phyloP scores from a whole-genome alignment of 1,140 invertebrate genomes.

The Aporrectodea caliginosa region DNA sequence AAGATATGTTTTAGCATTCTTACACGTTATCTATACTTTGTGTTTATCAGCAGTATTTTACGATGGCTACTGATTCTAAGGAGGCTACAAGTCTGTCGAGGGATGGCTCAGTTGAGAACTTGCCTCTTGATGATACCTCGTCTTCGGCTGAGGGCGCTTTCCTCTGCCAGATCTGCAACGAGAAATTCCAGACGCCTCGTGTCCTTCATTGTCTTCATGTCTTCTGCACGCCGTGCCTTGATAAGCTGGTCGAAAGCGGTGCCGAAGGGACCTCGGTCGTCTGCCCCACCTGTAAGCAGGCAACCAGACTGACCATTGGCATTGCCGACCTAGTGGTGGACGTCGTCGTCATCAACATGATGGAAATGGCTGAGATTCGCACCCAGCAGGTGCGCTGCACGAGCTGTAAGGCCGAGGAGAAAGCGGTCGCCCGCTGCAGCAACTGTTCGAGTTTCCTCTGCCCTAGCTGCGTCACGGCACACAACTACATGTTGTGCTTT shows the following conservation, averaged over 20 bases:
- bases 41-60: no score
- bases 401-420: slow-evolving; percentile 81
- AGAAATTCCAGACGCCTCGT: slow-evolving; percentile 71
- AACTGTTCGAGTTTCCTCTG: slow-evolving; percentile 91
- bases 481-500: slow-evolving; percentile 87
- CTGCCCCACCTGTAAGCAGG: slow-evolving; percentile 79
- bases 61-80: not conserved
- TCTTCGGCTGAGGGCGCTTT: slow-evolving; percentile 3
- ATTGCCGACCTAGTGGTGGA: slow-evolving; percentile 72
- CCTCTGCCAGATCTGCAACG: slow-evolving; percentile 58
- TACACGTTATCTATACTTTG: no score
- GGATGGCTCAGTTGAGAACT: not conserved
- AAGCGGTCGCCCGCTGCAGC: slow-evolving; percentile 82
- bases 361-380: slow-evolving; percentile 77
- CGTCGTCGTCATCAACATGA: slow-evolving; percentile 76
- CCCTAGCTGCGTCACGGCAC: slow-evolving; percentile 85
- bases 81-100: not conserved
- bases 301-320: slow-evolving; percentile 66
- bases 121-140: not conserved
- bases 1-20: no score
- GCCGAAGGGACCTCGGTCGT: slow-evolving; percentile 37
- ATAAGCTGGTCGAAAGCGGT: slow-evolving; percentile 66
- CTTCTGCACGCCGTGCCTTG: slow-evolving; percentile 82
- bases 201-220: slow-evolving; percentile 86
- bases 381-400: slow-evolving; percentile 74